Base-by-base conservation (phyloP, 2,888 invertebrate species). In the Stenchaetothrips biformis region DNA sequence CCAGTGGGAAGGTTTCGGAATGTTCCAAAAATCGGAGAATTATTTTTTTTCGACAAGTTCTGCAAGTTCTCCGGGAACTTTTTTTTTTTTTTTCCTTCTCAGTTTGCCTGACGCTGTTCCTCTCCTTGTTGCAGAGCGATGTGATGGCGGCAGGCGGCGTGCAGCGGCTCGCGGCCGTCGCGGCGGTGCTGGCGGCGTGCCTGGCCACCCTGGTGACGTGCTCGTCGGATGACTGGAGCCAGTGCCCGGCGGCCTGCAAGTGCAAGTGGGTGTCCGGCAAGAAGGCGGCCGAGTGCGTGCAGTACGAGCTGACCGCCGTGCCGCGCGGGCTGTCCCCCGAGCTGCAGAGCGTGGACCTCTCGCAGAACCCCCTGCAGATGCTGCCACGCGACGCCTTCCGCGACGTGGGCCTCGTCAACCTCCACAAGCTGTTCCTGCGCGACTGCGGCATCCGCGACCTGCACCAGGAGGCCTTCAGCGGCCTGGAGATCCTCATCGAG, bases 241-340 rank as follows among this genome's bases (percentile, higher is more conserved):
- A 48, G n/a, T 94, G 93, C 86, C 90, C 91, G 13, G 86, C 89
- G 82, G 88, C 89, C 81, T 96, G 96, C 88, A 91, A 92, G 85
- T 96, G 96, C 86, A 92, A 92, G 83, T 96, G 96, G 96, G 92
- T 92, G 48, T 92, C 92, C 81, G 95, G 96, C 8, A 94, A 93
- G 86, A 95, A 93, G 86, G 92, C 92, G 37, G 96, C 95, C 1
- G 93, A 95, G 83, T 97, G 97, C 86, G 90, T 90, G 59, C 89
- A 90, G 80, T 89, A 90, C 67, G 89, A 90, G n/a, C 89, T 94
- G 53, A 89, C 89, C 78, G 88, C 90, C 49, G 91, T 97, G 83
- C 96, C 96, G 0, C 88, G 88, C 82, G 90, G 91, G 80, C 88
- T 96, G 59, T 94, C 93, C 85, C 88, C 90, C 62, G 93, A 94